Evolutionary conservation across 2,888 invertebrate genomes (phyloP), one percentile per base, ranked within the genome.

Genomic region (Griposia aprilina): DNA sequence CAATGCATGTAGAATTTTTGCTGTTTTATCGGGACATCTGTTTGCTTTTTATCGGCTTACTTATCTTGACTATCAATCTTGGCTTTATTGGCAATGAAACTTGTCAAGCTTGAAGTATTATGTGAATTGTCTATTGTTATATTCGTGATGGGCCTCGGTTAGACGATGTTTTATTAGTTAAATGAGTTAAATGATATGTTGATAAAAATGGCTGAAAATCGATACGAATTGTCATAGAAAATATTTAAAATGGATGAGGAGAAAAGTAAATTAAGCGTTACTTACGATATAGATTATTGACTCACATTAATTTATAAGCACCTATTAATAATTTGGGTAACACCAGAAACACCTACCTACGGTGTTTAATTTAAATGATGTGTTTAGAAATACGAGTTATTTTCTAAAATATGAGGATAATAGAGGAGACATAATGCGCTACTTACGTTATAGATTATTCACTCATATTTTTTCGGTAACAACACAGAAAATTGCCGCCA

Each of bases 51-150:
- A 85, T 87, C 74, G 60, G 10, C 23, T 67, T 55, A 68, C 55
- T 82, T 74, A 71, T 73, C 60, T 73, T 60, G 70, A 45, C 68
- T 10, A 80, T 84, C 63, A 76, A 76, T 84, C 84, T 75, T 72
- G 55, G 50, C n/a, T 76, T 80, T 80, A 80, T 71, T 74, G 50
- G 52, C 63, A 57, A 83, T 79, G 55, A 63, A 74, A 66, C 59
- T 57, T 86, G 41, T 79, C 68, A 75, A 75, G 67, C 69, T 70
- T 79, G 69, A 68, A 72, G 65, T 72, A 65, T 23, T 69, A 69
- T 55, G 66, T 30, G 36, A 73, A 70, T 73, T 66, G 52, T 55
- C 73, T 77, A 74, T 71, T 70, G 69, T 66, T 55, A 26, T 36
- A 15, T 50, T 62, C 20, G 30, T 65, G 8, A 83, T 57, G 5